Base-by-base conservation (phyloP, 2,113 vertebrate species). In the Callorhinus ursinus region DNA sequence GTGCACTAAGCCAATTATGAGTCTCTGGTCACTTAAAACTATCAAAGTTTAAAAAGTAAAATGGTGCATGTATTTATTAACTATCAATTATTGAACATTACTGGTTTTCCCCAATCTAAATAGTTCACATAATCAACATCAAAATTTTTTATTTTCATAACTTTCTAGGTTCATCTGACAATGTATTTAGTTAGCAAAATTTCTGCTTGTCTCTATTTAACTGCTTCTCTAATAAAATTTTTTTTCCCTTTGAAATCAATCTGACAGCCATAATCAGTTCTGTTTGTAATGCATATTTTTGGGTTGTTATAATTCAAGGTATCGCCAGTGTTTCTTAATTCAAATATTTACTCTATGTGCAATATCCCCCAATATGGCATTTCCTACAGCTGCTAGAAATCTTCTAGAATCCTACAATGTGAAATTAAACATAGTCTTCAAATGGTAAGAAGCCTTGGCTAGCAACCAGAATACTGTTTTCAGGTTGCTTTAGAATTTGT, bases 351-450 rank as follows among this genome's bases (percentile, higher is more conserved):
- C 49, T 91, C 16, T 53, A 61, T 67, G 51, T 88, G 71, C 42
- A 76, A 46, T 49, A 69, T 63, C 22, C 13, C 28, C 69, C 71
- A 88, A 80, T 61, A 79, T 51, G 69, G 55, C 57, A 84, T 81
- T 95, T 69, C 69, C n/a, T 84, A 63, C 55, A 93, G 94, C 86
- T 93, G 86, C 42, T 93, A 57, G 77, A 90, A 79, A 88, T 84
- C 92, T 57, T 87, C 87, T 42, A 90, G 88, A 96, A 83, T 67
- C 22, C 33, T 57, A 79, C 21, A 7, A 61, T 42, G 84, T 74
- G 59, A 63, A 95, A 93, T 91, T 79, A 95, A 95, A 93, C 91
- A 95, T 1, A 71, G 55, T 88, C 85, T 93, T 93, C 85, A 63
- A 69, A 67, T 36, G 49, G 39, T 80, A 85, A 84, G 89, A 90